Percentiles rank a stretch among this genome's conserved stretches.
phyloP scores from a whole-genome alignment of 2,797 vertebrate species.

The Mormyrus hasselquistii region DNA sequence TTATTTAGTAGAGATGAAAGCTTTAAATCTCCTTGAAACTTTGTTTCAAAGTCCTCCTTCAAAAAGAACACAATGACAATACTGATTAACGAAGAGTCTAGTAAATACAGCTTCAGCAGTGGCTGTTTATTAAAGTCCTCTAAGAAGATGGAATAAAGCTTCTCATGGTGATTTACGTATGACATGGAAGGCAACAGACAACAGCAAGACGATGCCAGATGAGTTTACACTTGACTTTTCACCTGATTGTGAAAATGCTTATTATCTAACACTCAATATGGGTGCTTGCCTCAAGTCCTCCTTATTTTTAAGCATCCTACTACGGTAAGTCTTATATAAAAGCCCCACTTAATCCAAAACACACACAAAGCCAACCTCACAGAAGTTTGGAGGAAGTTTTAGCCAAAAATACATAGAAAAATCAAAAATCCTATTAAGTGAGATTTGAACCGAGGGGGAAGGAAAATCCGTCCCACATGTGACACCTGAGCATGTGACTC shows the following conservation, averaged over 20 bases:
- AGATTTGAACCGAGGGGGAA: conserved; percentile 55
- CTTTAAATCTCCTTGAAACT: conserved; percentile 19
- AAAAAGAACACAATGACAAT: background rate
- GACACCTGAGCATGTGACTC: conserved; percentile 31
- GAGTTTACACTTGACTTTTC: background rate
- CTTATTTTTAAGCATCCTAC: background rate
- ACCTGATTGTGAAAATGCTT: background rate
- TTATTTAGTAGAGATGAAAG: conserved; percentile 30
- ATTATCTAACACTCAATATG: background rate
- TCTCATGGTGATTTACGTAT: background rate
- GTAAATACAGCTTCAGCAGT: background rate
- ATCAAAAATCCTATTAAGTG: conserved; percentile 64
- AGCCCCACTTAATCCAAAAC: conserved; percentile 51
- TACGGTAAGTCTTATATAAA: background rate
- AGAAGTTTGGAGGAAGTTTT: conserved; percentile 50
- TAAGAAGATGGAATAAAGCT: background rate
- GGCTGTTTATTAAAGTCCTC: background rate
- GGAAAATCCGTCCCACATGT: conserved; percentile 56
- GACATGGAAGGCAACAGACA: background rate
- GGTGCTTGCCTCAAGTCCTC: background rate
- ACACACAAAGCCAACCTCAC: conserved; percentile 52
- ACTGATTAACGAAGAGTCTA: background rate
- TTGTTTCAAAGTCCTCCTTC: background rate
- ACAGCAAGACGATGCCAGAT: background rate
- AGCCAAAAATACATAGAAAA: conserved; percentile 62